Evolutionary conservation across 2,797 vertebrate species (phyloP).

Genomic region (Chrosomus eos): DNA sequence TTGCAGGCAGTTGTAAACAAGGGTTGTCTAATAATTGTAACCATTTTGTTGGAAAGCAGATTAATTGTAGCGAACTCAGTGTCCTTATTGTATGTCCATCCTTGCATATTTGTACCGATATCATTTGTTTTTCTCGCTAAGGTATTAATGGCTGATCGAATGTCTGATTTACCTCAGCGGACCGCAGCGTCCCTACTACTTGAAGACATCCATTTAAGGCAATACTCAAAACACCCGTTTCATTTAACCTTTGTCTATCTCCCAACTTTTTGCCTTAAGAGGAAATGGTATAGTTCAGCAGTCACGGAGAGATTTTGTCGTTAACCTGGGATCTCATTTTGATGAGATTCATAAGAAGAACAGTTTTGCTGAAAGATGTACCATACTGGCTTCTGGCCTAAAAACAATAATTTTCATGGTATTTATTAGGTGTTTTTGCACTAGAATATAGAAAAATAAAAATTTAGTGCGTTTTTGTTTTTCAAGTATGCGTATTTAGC

Average conservation of each 20-base stretch:
- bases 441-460: conserved; percentile 8
- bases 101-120: conserved; percentile 36
- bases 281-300: conserved; percentile 49
- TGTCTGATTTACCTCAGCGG: conserved; percentile 65
- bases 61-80: conserved; percentile 56
- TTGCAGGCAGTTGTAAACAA: conserved; percentile 18
- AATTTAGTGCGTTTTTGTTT: not conserved
- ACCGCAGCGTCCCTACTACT: conserved; percentile 65
- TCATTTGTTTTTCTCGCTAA: conserved; percentile 46
- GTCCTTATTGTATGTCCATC: conserved; percentile 54
- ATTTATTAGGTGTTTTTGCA: conserved; percentile 41
- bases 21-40: conserved; percentile 40
- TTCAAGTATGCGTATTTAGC: not conserved
- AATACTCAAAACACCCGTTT: conserved; percentile 61
- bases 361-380: conserved; percentile 47
- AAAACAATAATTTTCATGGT: conserved; percentile 4
- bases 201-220: conserved; percentile 66
- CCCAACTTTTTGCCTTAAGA: conserved; percentile 61
- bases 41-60: conserved; percentile 40
- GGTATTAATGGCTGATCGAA: conserved; percentile 60
- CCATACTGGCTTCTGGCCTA: conserved; percentile 36
- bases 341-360: conserved; percentile 49
- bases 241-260: conserved; percentile 58
- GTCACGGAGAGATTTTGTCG: conserved; percentile 41
- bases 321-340: conserved; percentile 38